Percentiles rank a stretch among this genome's conserved stretches.
These are phyloP conservation scores for Halichoerus grypus DNA, from an alignment of 2,113 vertebrate genomes.

Conservation along the genomic window DNA sequence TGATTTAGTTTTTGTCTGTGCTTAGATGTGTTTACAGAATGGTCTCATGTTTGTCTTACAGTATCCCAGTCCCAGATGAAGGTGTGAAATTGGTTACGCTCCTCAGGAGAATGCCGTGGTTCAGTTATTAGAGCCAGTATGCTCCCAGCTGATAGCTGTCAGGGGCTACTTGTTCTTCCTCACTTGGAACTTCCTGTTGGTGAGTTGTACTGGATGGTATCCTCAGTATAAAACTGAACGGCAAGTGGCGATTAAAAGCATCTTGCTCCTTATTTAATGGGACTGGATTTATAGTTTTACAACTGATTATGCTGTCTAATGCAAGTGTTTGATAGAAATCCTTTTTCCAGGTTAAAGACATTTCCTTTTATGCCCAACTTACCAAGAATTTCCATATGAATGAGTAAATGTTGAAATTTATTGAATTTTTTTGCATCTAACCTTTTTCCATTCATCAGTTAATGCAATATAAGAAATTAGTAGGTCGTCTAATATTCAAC, in stretches of 20 bases:
- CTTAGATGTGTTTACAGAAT: slow-evolving; percentile 45
- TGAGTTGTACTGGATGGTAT: not conserved
- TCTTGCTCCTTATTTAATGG: not conserved
- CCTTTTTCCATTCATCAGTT: not conserved
- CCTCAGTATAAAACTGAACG: not conserved
- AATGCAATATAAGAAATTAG: not conserved
- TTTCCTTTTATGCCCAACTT: not conserved
- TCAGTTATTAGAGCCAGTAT: not conserved
- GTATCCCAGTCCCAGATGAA: not conserved
- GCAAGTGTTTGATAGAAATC: not conserved
- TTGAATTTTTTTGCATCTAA: not conserved
- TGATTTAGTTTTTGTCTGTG: slow-evolving; percentile 60
- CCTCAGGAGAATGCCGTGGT: not conserved
- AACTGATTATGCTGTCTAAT: not conserved
- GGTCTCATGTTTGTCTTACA: slow-evolving; percentile 32
- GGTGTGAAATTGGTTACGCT: slow-evolving; percentile 33
- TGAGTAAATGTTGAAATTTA: not conserved
- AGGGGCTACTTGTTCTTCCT: not conserved
- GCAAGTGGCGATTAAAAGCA: not conserved
- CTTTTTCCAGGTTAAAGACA: not conserved
- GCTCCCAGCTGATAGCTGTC: not conserved
- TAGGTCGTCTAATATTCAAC: not conserved
- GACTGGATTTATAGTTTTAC: not conserved
- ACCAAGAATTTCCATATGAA: slow-evolving; percentile 10
- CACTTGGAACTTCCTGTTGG: not conserved